Evolutionary conservation across 2,113 vertebrate genomes (phyloP), one percentile per base, ranked within the genome.

Genomic region (Ginglymostoma cirratum): DNA sequence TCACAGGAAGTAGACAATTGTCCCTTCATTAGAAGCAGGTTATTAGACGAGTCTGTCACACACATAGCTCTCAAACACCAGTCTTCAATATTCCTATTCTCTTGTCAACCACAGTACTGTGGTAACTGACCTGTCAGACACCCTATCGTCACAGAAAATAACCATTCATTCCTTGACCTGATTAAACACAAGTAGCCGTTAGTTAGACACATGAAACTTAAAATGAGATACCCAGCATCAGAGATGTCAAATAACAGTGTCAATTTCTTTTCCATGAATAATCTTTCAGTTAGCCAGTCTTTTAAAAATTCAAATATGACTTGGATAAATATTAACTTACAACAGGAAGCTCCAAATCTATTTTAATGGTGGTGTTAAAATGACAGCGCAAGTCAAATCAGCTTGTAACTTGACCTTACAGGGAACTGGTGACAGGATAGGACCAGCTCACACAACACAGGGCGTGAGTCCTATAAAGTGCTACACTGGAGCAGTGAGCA

Each of bases 1-100:
- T 48, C 1, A 45, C 8, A 42, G 66, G 17, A 45, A 69, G 27
- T 15, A 67, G 19, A 69, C 90, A 94, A 94, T 27, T 69, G n/a
- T 94, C 66, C 67, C 65, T 69, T 94, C 67, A 94, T 94, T 24
- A 42, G 66, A 94, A 94, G 27, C n/a, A 94, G 65, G 66, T 94
- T 70, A 45, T 12, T 38, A 45, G 66, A 38, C 66, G 42, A 94
- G 65, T 94, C 38, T 69, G 30, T 14, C 34, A 34, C 8, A 30
- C 23, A 89, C 38, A n/a, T n/a, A 94, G 45, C n/a, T 86, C 23
- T 12, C 61, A 93, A 61, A 93, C 55, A 42, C 34, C 65, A 66
- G 17, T 23, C 90, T 94, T 94, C 69, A 65, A 89, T 21, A 7
- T 23, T 94, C 38, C 65, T 45, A 38, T 66, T 94, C 42, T 23